phyloP scores from a whole-genome alignment of 2,888 invertebrate species.

The Troglohyphantes excavatus region DNA sequence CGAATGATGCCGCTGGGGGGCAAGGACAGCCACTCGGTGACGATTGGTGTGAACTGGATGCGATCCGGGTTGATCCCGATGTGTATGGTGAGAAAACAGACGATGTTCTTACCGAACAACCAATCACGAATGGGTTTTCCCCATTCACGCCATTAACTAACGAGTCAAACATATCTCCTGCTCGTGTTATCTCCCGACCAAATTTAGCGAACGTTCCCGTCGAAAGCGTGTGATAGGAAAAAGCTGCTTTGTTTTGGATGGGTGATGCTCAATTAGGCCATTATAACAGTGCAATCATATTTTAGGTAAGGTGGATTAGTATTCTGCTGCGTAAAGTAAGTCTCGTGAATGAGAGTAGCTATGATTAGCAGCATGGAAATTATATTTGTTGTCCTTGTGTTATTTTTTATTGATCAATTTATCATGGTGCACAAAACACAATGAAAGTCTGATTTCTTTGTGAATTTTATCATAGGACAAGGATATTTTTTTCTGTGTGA shows the following conservation, averaged over 20 bases:
- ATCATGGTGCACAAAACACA: background rate
- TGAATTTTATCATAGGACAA: background rate
- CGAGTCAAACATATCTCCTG: background rate
- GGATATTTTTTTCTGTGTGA: background rate
- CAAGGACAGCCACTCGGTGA: background rate
- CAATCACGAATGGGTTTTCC: background rate
- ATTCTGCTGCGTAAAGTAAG: background rate
- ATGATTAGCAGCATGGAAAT: background rate
- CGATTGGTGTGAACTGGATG: background rate
- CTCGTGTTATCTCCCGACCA: conserved; percentile 1
- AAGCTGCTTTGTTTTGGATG: background rate
- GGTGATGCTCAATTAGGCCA: background rate
- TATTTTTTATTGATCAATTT: background rate
- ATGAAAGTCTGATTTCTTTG: background rate
- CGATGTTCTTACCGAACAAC: background rate
- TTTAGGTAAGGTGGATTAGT: background rate
- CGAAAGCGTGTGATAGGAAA: conserved; percentile 19
- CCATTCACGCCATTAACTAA: background rate
- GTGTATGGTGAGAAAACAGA: background rate
- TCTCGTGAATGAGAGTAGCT: no score
- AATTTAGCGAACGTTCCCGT: conserved; percentile 5
- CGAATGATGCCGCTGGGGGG: background rate
- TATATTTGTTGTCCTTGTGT: conserved; percentile 9
- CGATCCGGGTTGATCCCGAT: background rate
- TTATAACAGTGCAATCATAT: conserved; percentile 18